Percentiles rank a stretch among this genome's conserved stretches.
These are phyloP conservation scores for Melanogrammus aeglefinus DNA, from an alignment of 2,797 vertebrate genomes.

Conservation along the genomic window DNA sequence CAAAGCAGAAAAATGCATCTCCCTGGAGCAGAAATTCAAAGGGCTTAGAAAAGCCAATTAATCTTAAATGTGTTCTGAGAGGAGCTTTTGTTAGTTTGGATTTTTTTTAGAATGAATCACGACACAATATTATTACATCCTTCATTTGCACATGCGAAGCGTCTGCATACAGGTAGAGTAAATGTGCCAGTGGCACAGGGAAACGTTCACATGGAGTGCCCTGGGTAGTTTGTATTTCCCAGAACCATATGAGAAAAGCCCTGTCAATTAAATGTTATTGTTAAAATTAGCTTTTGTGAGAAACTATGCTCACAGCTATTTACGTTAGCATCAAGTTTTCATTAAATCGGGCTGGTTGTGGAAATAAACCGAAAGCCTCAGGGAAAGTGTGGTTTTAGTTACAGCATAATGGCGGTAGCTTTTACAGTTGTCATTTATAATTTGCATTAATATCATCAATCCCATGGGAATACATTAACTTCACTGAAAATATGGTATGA, in stretches of 20 bases:
- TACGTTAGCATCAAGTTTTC: background rate
- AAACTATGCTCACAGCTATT: conserved; percentile 1
- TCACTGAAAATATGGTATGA: background rate
- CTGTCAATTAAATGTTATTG: conserved; percentile 7
- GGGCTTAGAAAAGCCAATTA: background rate
- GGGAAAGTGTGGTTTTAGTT: background rate
- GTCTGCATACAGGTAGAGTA: background rate
- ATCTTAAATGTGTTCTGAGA: background rate
- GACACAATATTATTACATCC: background rate
- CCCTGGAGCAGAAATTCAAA: background rate
- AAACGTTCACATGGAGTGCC: background rate
- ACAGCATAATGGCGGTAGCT: background rate
- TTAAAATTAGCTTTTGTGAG: background rate
- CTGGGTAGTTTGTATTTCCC: background rate
- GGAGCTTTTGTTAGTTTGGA: background rate
- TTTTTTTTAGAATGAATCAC: background rate
- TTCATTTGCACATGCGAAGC: background rate
- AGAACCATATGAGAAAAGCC: background rate
- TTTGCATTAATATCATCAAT: background rate
- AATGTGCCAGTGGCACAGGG: background rate
- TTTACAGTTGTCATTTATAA: background rate
- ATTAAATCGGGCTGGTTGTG: background rate
- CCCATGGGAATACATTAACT: background rate
- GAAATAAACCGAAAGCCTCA: background rate
- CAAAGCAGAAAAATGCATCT: background rate